Base-by-base conservation (phyloP, 2,888 invertebrate species). In the Listrodromus nycthemerus region DNA sequence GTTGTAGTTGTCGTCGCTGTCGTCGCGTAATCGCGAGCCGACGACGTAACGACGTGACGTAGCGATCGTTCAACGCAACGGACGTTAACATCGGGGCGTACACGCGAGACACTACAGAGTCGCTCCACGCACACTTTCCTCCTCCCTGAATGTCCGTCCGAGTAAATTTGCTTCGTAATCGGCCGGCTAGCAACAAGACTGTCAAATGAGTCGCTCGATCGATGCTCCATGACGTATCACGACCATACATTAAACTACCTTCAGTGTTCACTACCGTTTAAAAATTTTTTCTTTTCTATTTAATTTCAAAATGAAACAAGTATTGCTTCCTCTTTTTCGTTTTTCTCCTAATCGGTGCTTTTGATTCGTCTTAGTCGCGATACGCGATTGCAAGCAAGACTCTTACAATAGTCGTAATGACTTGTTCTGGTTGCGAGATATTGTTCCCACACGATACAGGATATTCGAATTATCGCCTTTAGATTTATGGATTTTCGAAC, bases 41-140 rank as follows among this genome's bases (percentile, higher is more conserved):
- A 80, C 83, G 80, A 65, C 65, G 24, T 63, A 79, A 82, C 79
- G 69, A 65, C 70, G 70, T 83, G 83, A 83, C 83, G 83, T 80
- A 80, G 65, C 70, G 69, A 61, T 69, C 45, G 65, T 16, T 61
- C 61, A 61, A 58, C 75, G 52, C 70, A 48, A 79, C 75, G 83
- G 80, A 66, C 83, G 67, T 83, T 83, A 80, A 83, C 83, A 70
- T 71, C 50, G 50, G 50, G 58, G 41, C 76, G 71, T 58, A 80
- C 83, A 76, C 76, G 83, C 80, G 83, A 83, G 80, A 83, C 80
- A 80, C 70, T 71, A 70, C 66, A 71, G 80, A 76, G 80, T 75
- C 69, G 37, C 24, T 66, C 37, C 50, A 24, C 67, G 55, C 55
- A 48, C 67, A 50, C 55, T 74, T 67, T 80, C 67, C 61, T n/a